Evolutionary conservation across 2,888 invertebrate genomes (phyloP).

Genomic region (Megalurothrips usitatus): DNA sequence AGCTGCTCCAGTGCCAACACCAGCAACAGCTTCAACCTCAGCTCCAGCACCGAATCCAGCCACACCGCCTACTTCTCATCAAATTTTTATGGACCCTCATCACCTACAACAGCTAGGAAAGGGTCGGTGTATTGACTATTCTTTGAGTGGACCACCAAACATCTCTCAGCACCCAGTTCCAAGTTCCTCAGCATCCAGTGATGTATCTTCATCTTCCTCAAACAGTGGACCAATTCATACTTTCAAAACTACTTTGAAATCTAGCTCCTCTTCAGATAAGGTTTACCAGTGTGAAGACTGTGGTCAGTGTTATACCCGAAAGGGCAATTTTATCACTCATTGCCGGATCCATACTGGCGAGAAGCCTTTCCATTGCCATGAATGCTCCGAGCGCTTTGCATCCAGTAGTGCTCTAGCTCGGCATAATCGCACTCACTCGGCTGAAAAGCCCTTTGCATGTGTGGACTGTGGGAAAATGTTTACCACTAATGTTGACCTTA

Average conservation of each 20-base stretch:
- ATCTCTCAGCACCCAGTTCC: background rate
- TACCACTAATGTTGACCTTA: background rate
- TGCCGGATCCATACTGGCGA: background rate
- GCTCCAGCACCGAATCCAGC: background rate
- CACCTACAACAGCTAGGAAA: background rate
- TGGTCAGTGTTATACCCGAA: background rate
- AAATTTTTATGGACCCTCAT: background rate
- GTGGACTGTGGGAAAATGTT: conserved; percentile 18
- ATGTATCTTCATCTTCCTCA: background rate
- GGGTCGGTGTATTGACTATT: background rate
- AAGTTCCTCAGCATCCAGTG: background rate
- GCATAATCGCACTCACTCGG: background rate
- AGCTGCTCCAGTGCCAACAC: no score
- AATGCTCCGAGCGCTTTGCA: background rate
- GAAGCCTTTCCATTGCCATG: conserved; percentile 2
- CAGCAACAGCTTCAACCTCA: background rate
- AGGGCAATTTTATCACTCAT: background rate
- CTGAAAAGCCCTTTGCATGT: conserved; percentile 7
- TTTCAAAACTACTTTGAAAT: background rate
- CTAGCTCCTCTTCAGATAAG: background rate
- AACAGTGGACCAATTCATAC: background rate
- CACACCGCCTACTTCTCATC: background rate
- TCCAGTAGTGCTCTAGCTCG: background rate
- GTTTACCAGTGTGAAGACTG: conserved; percentile 12
- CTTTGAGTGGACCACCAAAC: background rate